Evolutionary conservation across 2,797 vertebrate species (phyloP).

Genomic region (Rhyacichthys aspro): DNA sequence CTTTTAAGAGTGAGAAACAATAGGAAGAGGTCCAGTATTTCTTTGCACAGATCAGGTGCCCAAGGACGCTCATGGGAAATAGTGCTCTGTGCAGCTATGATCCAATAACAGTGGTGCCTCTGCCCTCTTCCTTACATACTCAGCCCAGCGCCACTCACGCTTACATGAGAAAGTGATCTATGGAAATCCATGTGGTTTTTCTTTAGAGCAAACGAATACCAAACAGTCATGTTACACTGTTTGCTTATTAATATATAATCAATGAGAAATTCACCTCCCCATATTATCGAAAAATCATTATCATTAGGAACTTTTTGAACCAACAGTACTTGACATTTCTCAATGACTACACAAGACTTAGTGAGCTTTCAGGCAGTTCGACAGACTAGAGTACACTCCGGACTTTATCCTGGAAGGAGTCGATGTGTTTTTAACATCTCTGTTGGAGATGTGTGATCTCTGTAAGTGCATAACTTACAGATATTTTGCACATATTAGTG

Average conservation of each 20-base stretch:
- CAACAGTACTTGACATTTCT: no score
- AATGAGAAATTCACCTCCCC: not conserved
- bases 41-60: slow-evolving; percentile 72
- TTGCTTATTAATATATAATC: not conserved
- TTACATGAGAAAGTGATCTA: slow-evolving; percentile 57
- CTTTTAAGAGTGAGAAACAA: slow-evolving; percentile 56
- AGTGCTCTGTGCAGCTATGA: slow-evolving; percentile 56
- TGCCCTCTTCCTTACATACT: slow-evolving; percentile 55
- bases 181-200: slow-evolving; percentile 35
- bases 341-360: no score
- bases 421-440: no score
- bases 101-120: slow-evolving; percentile 50
- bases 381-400: no score
- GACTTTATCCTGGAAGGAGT: no score
- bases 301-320: no score
- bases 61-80: slow-evolving; percentile 77
- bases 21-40: slow-evolving; percentile 57
- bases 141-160: slow-evolving; percentile 44
- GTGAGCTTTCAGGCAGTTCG: no score
- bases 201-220: slow-evolving; percentile 33
- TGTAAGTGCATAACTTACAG: no score
- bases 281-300: no score
- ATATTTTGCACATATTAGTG: no score
- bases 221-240: not conserved
- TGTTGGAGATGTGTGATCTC: no score